Evolutionary conservation across 2,888 invertebrate genomes (phyloP).

Genomic region (Sthenelais limicola): DNA sequence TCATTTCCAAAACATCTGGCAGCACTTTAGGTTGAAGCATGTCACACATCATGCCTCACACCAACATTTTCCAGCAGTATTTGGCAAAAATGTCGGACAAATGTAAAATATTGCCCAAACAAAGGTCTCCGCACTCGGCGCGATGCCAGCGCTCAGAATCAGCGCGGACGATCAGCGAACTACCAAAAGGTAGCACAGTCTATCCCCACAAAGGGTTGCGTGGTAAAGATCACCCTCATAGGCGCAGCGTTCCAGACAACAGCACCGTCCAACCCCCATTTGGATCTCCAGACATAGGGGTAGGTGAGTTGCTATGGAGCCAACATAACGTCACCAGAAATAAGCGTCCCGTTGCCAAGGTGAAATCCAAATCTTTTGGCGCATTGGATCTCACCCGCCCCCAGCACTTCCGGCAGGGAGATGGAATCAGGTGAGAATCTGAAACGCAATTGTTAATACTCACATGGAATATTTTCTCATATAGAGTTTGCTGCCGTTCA

Average conservation of each 20-base stretch:
- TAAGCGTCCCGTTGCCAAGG: slow-evolving; percentile 11
- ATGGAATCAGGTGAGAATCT: slow-evolving; percentile 23
- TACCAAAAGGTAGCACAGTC: too few relatives aligned
- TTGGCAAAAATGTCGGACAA: slow-evolving; percentile 5
- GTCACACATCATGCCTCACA: slow-evolving; percentile 7
- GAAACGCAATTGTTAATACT: too few relatives aligned
- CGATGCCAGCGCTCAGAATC: neutral
- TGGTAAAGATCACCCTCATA: too few relatives aligned
- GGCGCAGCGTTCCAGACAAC: too few relatives aligned
- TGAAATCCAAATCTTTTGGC: slow-evolving; percentile 12
- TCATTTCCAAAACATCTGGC: too few relatives aligned
- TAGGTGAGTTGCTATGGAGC: slow-evolving; percentile 2
- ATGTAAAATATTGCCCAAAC: neutral
- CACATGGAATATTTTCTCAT: too few relatives aligned
- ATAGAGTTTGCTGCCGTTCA: too few relatives aligned
- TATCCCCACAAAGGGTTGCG: too few relatives aligned
- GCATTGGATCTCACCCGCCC: neutral
- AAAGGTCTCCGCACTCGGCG: neutral
- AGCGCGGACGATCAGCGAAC: too few relatives aligned
- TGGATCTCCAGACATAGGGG: too few relatives aligned
- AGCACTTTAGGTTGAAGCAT: too few relatives aligned
- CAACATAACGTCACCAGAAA: neutral
- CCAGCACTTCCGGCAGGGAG: neutral
- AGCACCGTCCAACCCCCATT: too few relatives aligned
- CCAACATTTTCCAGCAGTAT: slow-evolving; percentile 5